phyloP scores from a whole-genome alignment of 2,888 invertebrate species.

The Epsilonema sp. region DNA sequence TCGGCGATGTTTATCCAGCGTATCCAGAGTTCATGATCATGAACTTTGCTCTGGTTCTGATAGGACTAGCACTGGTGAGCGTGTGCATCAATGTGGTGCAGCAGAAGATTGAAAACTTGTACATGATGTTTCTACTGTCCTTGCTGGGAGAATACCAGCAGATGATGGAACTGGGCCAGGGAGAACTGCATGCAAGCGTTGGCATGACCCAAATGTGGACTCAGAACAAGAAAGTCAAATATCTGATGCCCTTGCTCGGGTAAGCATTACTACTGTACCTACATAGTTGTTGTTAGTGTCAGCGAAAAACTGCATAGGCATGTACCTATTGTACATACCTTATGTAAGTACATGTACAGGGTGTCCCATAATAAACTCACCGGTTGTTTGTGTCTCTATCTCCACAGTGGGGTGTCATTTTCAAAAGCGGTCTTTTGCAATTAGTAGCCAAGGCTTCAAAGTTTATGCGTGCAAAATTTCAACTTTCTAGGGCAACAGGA shows the following conservation, averaged over 20 bases:
- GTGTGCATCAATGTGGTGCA: conserved; percentile 8
- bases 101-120: conserved; percentile 7
- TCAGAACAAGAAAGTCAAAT: conserved; percentile 22
- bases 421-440: no score
- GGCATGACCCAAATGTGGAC: conserved; percentile 17
- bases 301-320: neutral
- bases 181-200: neutral
- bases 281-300: neutral
- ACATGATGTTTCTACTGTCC: conserved; percentile 2
- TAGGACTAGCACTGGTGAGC: conserved; percentile 8
- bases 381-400: no score
- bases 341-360: no score
- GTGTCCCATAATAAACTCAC: no score
- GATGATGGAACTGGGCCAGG: neutral
- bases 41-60: conserved; percentile 8
- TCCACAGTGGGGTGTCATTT: no score
- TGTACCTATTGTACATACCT: no score
- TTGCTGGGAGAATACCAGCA: conserved; percentile 5
- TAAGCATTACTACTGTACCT: no score
- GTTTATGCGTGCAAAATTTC: no score
- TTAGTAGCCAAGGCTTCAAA: no score
- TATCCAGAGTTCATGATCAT: conserved; percentile 9
- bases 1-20: conserved; percentile 8
- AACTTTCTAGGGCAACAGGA: no score
- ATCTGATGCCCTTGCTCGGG: conserved; percentile 22